Evolutionary conservation across 2,113 vertebrate genomes (phyloP).

Genomic region (Cyprinus carpio): DNA sequence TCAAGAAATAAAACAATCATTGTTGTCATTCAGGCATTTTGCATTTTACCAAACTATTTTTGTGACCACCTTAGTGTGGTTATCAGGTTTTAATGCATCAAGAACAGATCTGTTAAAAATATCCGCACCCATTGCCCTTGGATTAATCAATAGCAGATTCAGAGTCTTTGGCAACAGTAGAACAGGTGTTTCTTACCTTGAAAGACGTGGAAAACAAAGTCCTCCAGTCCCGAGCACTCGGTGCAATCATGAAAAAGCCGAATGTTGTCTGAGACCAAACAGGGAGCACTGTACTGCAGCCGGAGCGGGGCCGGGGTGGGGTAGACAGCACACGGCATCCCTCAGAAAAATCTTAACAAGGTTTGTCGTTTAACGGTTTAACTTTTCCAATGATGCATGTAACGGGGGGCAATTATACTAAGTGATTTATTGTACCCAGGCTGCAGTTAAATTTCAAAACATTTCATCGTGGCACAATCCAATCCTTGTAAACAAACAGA

Average conservation of each 20-base stretch:
- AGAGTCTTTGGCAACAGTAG: slow-evolving; percentile 42
- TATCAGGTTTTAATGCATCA: slow-evolving; percentile 29
- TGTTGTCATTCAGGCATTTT: background rate
- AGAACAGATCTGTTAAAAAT: slow-evolving; percentile 25
- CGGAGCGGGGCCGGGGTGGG: slow-evolving; percentile 43
- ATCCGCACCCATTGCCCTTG: slow-evolving; percentile 10
- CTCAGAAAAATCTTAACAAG: slow-evolving; percentile 64
- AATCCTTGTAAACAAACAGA: slow-evolving; percentile 74
- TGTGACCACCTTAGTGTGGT: background rate
- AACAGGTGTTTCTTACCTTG: slow-evolving; percentile 70
- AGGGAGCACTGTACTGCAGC: slow-evolving; percentile 58
- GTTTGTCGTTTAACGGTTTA: slow-evolving; percentile 75
- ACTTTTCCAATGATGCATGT: slow-evolving; percentile 75
- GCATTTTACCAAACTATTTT: background rate
- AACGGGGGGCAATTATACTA: slow-evolving; percentile 69
- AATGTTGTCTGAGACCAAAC: slow-evolving; percentile 62
- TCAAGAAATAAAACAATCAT: background rate
- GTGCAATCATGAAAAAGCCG: slow-evolving; percentile 50
- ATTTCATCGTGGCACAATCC: slow-evolving; percentile 61
- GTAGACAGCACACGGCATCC: slow-evolving; percentile 50
- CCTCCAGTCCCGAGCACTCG: slow-evolving; percentile 39
- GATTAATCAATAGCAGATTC: slow-evolving; percentile 49
- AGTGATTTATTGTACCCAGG: slow-evolving; percentile 74
- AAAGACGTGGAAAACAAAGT: slow-evolving; percentile 36
- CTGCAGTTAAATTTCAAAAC: slow-evolving; percentile 59